Evolutionary conservation across 2,113 vertebrate genomes (phyloP).

Genomic region (Crotalus viridis): DNA sequence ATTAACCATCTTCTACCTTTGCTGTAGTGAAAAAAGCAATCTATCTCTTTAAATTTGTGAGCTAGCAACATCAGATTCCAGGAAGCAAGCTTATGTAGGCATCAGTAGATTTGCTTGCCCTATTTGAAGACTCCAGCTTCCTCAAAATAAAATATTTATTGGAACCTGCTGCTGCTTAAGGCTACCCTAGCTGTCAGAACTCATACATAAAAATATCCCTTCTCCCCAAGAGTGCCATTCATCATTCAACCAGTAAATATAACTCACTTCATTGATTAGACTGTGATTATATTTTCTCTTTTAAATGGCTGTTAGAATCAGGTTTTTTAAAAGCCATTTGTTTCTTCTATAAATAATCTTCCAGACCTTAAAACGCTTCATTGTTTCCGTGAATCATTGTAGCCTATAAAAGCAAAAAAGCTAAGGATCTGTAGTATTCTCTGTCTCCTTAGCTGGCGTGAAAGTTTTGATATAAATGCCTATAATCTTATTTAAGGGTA

Average conservation of each 20-base stretch:
- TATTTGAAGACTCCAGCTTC: slow-evolving; percentile 41
- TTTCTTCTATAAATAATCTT: slow-evolving; percentile 59
- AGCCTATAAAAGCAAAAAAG: slow-evolving; percentile 48
- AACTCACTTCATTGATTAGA: slow-evolving; percentile 62
- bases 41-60: slow-evolving; percentile 1
- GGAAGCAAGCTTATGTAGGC: slow-evolving; percentile 36
- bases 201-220: slow-evolving; percentile 61
- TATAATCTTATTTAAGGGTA: neutral
- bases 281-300: slow-evolving; percentile 67
- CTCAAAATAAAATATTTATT: slow-evolving; percentile 62
- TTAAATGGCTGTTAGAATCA: slow-evolving; percentile 66
- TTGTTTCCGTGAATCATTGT: slow-evolving; percentile 60
- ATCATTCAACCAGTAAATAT: slow-evolving; percentile 65
- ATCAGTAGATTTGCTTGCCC: slow-evolving; percentile 9
- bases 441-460: neutral
- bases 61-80: slow-evolving; percentile 35
- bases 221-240: slow-evolving; percentile 42
- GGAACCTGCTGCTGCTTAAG: slow-evolving; percentile 40
- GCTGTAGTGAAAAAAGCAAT: slow-evolving; percentile 5
- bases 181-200: slow-evolving; percentile 58
- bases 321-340: slow-evolving; percentile 58
- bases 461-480: neutral
- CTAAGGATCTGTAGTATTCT: neutral
- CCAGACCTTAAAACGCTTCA: slow-evolving; percentile 52
- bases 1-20: neutral